phyloP scores from a whole-genome alignment of 2,888 invertebrate genomes.

The Epinotia ramella region DNA sequence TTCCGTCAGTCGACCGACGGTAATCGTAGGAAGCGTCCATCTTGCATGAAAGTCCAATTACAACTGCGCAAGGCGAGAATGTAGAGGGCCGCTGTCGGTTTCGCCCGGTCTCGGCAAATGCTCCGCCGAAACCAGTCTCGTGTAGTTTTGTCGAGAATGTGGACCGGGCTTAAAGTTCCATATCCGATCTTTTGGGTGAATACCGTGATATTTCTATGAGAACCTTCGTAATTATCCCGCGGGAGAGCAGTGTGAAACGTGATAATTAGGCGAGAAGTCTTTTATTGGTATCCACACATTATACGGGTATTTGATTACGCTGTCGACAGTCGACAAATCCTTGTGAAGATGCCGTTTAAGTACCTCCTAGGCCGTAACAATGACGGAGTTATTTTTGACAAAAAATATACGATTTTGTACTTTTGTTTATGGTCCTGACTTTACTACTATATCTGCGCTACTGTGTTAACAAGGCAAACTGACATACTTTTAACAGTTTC shows the following conservation, averaged over 20 bases:
- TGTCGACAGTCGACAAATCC: slow-evolving; percentile 50
- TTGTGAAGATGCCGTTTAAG: slow-evolving; percentile 30
- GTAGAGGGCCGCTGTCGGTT: no score
- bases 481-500: no score
- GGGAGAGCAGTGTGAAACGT: slow-evolving; percentile 72
- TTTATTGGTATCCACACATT: slow-evolving; percentile 53
- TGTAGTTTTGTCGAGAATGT: no score
- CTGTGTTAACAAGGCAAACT: no score
- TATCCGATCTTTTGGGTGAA: slow-evolving; percentile 10
- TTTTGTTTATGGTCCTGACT: background rate
- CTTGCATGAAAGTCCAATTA: no score
- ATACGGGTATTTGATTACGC: slow-evolving; percentile 69
- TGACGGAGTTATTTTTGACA: background rate
- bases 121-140: no score
- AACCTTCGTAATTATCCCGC: slow-evolving; percentile 74
- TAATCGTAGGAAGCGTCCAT: no score
- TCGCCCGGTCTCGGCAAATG: no score
- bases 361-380: background rate
- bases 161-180: no score
- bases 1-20: no score
- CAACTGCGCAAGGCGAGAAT: no score
- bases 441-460: background rate
- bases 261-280: slow-evolving; percentile 69
- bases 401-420: background rate
- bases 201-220: slow-evolving; percentile 63